Evolutionary conservation across 2,797 vertebrate genomes (phyloP).

Genomic region (Chelmon rostratus): DNA sequence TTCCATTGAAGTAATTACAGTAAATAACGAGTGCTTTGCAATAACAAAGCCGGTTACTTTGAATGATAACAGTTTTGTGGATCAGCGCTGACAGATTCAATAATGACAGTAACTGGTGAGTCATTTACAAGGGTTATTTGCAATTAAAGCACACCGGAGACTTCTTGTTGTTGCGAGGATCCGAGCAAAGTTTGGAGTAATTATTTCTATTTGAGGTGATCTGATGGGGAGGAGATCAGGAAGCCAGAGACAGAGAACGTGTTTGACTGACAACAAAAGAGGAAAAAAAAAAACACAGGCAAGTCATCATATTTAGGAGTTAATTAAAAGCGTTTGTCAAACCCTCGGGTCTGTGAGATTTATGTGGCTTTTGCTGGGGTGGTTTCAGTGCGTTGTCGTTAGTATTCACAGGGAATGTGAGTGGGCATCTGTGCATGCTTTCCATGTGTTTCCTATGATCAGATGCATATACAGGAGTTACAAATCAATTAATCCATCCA

Average conservation of each 20-base stretch:
- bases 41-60: conserved; percentile 67
- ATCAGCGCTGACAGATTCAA: conserved; percentile 74
- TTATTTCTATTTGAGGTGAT: conserved; percentile 66
- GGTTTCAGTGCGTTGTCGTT: conserved; percentile 10
- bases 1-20: conserved; percentile 77
- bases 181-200: conserved; percentile 55
- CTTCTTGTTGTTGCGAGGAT: conserved; percentile 65
- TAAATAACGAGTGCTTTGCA: conserved; percentile 71
- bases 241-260: conserved; percentile 38
- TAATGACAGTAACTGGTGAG: conserved; percentile 76
- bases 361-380: not conserved
- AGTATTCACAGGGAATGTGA: not conserved
- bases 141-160: conserved; percentile 78
- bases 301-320: conserved; percentile 6
- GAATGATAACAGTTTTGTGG: conserved; percentile 73
- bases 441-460: conserved; percentile 1
- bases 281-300: not conserved
- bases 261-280: conserved; percentile 48
- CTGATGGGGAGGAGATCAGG: conserved; percentile 46
- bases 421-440: not conserved
- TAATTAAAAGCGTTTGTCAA: conserved; percentile 48
- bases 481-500: not conserved
- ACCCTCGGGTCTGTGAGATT: conserved; percentile 15
- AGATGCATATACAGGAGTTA: not conserved
- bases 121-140: conserved; percentile 68